Base-by-base conservation (phyloP, 2,797 vertebrate species). In the Zenarchopterus dispar region DNA sequence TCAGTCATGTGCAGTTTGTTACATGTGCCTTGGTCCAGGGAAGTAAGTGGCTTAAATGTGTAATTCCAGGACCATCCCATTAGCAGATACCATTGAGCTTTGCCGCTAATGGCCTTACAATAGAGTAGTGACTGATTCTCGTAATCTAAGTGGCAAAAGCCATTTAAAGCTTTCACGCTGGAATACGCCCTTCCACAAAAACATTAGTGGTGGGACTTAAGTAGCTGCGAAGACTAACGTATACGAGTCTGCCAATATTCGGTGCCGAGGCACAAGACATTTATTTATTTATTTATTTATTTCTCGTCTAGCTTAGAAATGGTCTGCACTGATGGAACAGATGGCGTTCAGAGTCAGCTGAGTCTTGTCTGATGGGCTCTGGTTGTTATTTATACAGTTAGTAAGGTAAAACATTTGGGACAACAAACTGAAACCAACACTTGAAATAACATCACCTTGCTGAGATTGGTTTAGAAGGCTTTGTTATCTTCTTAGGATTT, bases 81-180 rank as follows among this genome's bases (percentile, higher is more conserved):
- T 90, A 84, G 75, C 63, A 72, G 75, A 81, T 63, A 71, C 6
- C 9, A 71, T 76, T 88, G 82, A 81, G 74, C 45, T 17, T 52
- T 11, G 57, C 44, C 58, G 62, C 77, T 83, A 90, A 92, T 88
- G 76, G 69, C 75, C 65, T 85, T 64, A 84, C 70, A 73, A 46
- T 55, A 64, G 70, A 64, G 75, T 76, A 70, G 72, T 58, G 46
- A 33, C 63, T 86, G 70, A 81, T 79, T 44, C 28, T 21, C 9
- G 2, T 45, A 39, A 66, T 75, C 56, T 71, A 77, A 84, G 76
- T 74, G 63, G 66, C 56, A 56, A 70, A 73, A 84, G 54, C 70
- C 78, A 53, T 78, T 85, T 76, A 69, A 73, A 78, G 77, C 53
- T 63, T 67, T 81, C 47, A 56, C 54, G 48, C 68, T 68, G 28